Conservation (phyloP, 2,888 invertebrate species). For the Odontomyia ornata region DNA sequence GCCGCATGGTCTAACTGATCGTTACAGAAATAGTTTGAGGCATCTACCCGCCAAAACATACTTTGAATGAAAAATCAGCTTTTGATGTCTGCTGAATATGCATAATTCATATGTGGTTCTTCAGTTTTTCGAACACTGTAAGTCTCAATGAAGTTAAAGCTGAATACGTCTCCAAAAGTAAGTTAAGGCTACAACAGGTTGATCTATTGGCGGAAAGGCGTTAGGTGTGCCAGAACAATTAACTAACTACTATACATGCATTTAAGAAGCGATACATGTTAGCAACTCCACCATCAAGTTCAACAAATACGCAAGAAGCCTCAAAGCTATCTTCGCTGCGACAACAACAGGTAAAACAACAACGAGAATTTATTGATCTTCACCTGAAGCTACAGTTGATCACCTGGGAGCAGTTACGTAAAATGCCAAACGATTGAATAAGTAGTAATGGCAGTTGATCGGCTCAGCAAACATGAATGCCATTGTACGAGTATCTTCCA, state of each 20-base stretch:
- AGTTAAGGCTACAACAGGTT: too few relatives aligned
- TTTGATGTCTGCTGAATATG: too few relatives aligned
- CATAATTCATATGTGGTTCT: too few relatives aligned
- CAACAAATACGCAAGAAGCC: background rate
- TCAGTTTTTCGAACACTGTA: too few relatives aligned
- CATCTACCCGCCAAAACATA: background rate
- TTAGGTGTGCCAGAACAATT: too few relatives aligned
- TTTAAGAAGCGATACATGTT: background rate
- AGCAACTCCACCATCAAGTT: background rate
- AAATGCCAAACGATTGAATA: conserved; percentile 27
- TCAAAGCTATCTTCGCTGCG: background rate
- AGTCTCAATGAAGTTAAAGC: too few relatives aligned
- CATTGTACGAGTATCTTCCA: background rate
- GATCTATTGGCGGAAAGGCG: too few relatives aligned
- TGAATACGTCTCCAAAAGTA: too few relatives aligned
- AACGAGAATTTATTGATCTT: conserved; percentile 3
- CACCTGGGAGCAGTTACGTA: conserved; percentile 6
- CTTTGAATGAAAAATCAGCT: background rate
- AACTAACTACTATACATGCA: background rate
- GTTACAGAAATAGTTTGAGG: background rate
- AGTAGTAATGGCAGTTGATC: conserved; percentile 17
- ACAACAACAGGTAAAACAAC: background rate
- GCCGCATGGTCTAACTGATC: background rate
- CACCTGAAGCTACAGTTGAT: background rate
- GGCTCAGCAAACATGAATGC: background rate